Evolutionary conservation across 2,888 invertebrate species (phyloP), one percentile per base, ranked within the genome.

Genomic region (Acrocyrtus sp.): DNA sequence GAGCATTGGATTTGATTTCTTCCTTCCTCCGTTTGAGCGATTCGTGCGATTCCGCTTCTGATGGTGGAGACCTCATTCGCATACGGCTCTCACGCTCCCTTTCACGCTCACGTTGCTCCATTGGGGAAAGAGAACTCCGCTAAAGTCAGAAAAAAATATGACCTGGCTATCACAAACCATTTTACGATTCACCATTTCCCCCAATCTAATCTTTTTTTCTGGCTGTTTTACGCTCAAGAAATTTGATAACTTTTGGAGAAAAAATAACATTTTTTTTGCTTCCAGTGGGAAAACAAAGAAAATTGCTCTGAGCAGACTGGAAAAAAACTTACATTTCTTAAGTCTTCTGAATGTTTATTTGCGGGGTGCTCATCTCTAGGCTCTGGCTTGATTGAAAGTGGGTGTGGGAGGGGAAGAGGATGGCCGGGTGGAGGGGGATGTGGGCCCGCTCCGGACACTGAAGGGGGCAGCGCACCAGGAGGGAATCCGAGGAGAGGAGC

Each of bases 81-180:
- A 78, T 67, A 53, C 76, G 66, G 34, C 65, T 73, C 50, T 77
- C 77, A 66, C 78, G 74, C 15, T 76, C 76, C 54, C 76, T 50
- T 22, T 75, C 75, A 27, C 75, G 61, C 58, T 76, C 76, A 17
- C 76, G 61, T 57, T 78, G 80, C 26, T 83, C 82, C 76, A 82
- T 81, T 21, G 83, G 83, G 22, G 83, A 83, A 53, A 82, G 78
- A 17, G 82, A 82, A 78, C 81, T 83, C 48, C 83, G 77, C 82
- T 34, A 78, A 75, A 39, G 48, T 26, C 15, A 45, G 27, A 66
- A 26, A 62, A 39, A 78, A 76, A 56, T 21, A 66, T 22, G 41
- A 67, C 50, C 39, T 51, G 22, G 26, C 39, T 67, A 67, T 54
- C 53, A 54, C 50, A 15, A 34, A 34, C 5, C 29, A 27, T 54